These are phyloP conservation scores for Spea hammondii DNA, from an alignment of 2,797 vertebrate genomes.

Conservation along the genomic window DNA sequence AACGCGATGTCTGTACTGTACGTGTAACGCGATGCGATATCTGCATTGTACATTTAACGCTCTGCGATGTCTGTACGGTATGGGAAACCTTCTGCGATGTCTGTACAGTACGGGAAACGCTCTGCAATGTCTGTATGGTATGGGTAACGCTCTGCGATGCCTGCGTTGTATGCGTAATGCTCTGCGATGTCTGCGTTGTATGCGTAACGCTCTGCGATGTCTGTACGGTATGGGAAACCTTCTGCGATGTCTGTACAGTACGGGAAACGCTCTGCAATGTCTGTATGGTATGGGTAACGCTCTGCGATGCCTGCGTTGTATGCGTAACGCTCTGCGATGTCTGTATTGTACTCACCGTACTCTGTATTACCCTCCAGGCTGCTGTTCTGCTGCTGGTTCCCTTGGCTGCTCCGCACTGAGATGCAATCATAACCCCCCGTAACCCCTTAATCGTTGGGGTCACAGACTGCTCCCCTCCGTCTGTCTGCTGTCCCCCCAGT, in stretches of 20 bases:
- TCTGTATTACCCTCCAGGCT: constrained; percentile 69
- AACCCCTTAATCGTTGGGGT: constrained; percentile 40
- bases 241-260: not conserved
- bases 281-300: too few species aligned
- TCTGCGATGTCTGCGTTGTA: constrained; percentile 1
- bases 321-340: not conserved
- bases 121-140: too few species aligned
- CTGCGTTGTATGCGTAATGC: not conserved
- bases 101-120: too few species aligned
- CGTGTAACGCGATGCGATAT: too few species aligned
- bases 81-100: not conserved
- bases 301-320: not conserved
- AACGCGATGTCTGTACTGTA: too few species aligned
- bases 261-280: too few species aligned
- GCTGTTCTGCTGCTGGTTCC: constrained; percentile 95
- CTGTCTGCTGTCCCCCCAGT: constrained; percentile 61
- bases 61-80: constrained; percentile 1
- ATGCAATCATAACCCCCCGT: constrained; percentile 84
- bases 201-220: not conserved
- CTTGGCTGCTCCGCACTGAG: constrained; percentile 92
- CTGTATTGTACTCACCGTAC: not conserved
- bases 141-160: too few species aligned
- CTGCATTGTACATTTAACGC: not conserved
- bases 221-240: not conserved
- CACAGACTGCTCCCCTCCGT: constrained; percentile 56